Conservation (phyloP, 2,888 invertebrate genomes). For the Drosophila villosipedis region DNA sequence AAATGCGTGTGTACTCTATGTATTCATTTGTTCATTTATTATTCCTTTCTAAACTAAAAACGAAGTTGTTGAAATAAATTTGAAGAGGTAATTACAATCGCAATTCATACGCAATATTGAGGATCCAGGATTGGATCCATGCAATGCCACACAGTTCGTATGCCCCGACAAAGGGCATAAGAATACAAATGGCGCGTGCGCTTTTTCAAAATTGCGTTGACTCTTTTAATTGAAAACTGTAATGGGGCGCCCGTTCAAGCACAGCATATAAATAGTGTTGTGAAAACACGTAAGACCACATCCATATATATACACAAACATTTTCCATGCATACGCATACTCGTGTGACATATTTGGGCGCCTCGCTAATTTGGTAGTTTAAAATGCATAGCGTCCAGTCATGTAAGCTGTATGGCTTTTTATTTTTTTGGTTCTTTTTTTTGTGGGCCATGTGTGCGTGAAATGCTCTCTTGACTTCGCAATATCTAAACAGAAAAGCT, state of each 20-base stretch:
- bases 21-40: neutral
- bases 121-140: neutral
- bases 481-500: slow-evolving; percentile 56
- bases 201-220: slow-evolving; percentile 52
- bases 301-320: slow-evolving; percentile 3
- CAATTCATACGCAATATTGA: neutral
- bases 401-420: slow-evolving; percentile 31
- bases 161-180: slow-evolving; percentile 17
- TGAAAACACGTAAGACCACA: slow-evolving; percentile 22
- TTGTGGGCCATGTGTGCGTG: slow-evolving; percentile 41
- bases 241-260: slow-evolving; percentile 35
- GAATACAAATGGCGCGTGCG: slow-evolving; percentile 46
- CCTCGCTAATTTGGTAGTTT: slow-evolving; percentile 60
- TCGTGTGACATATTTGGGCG: slow-evolving; percentile 23
- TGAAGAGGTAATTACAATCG: neutral
- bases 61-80: neutral
- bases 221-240: slow-evolving; percentile 61
- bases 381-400: slow-evolving; percentile 55
- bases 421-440: neutral
- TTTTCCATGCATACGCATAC: neutral
- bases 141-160: neutral
- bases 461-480: slow-evolving; percentile 54
- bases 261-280: slow-evolving; percentile 19
- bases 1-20: neutral
- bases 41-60: neutral